Conservation (phyloP, 2,113 vertebrate genomes). For the Forbesichthys papilliferus region DNA sequence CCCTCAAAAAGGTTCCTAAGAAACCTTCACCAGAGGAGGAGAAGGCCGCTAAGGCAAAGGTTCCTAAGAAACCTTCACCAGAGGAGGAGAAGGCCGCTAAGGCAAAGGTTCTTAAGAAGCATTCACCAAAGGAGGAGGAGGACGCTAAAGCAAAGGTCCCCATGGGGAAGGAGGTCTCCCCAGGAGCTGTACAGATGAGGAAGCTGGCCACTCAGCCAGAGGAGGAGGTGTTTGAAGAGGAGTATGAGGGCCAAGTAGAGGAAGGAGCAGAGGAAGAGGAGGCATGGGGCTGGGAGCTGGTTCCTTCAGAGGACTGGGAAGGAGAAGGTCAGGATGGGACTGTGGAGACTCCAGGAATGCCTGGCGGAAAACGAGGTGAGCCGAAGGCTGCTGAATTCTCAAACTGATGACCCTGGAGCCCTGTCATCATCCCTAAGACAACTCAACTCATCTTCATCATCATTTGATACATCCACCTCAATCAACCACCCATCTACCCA, state of each 20-base stretch:
- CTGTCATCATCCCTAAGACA: constrained; percentile 29
- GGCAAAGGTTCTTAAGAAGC: constrained; percentile 12
- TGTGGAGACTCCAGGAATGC: constrained; percentile 78
- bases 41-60: constrained; percentile 7
- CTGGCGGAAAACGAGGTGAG: constrained; percentile 83
- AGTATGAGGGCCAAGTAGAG: constrained; percentile 23
- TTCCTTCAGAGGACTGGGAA: constrained; percentile 66
- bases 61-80: constrained; percentile 20
- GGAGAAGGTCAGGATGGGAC: constrained; percentile 66
- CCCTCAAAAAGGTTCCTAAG: constrained; percentile 75
- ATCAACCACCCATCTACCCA: constrained; percentile 38
- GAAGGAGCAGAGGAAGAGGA: constrained; percentile 60
- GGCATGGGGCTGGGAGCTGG: constrained; percentile 76
- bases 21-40: constrained; percentile 53
- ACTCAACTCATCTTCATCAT: constrained; percentile 49
- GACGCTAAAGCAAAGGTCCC: constrained; percentile 36
- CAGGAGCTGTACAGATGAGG: constrained; percentile 62
- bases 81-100: constrained; percentile 29
- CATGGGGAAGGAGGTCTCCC: constrained; percentile 63
- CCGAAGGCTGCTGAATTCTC: constrained; percentile 48
- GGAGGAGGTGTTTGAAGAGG: constrained; percentile 67
- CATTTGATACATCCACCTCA: constrained; percentile 18
- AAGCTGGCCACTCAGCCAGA: constrained; percentile 70
- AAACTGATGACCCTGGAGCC: constrained; percentile 41
- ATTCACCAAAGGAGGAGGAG: constrained; percentile 33